These are phyloP conservation scores for Macroteleia sp. DNA, from an alignment of 2,888 invertebrate genomes.

Conservation along the genomic window DNA sequence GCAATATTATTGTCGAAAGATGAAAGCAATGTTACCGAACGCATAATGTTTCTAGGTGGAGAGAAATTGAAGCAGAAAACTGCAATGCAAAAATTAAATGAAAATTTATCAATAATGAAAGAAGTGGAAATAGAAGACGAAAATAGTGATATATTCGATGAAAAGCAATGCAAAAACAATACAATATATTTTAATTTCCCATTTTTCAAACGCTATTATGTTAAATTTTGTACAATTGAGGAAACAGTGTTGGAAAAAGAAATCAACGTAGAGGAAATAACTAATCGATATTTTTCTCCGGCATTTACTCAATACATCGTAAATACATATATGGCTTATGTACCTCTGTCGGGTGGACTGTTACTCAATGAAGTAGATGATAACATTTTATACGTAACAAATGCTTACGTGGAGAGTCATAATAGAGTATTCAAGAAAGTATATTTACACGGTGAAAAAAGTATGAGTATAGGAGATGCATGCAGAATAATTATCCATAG, in stretches of 20 bases:
- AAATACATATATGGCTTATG: background rate
- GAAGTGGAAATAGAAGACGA: slow-evolving; percentile 6
- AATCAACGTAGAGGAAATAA: background rate
- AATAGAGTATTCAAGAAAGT: slow-evolving; percentile 7
- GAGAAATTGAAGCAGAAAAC: slow-evolving; percentile 12
- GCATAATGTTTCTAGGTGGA: slow-evolving; percentile 9
- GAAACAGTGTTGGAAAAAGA: background rate
- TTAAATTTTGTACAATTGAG: background rate
- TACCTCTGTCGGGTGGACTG: background rate
- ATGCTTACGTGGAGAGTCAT: slow-evolving; percentile 58
- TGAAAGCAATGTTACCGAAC: background rate
- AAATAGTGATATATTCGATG: background rate
- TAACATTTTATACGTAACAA: slow-evolving; percentile 22
- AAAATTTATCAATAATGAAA: slow-evolving; percentile 18
- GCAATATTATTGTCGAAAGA: slow-evolving; percentile 16
- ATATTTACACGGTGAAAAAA: slow-evolving; percentile 1
- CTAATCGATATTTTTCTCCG: slow-evolving; percentile 4
- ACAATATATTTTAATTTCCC: slow-evolving; percentile 37
- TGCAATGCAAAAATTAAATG: background rate
- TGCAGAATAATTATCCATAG: slow-evolving; percentile 2
- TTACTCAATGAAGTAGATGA: background rate
- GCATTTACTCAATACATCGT: background rate
- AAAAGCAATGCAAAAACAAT: background rate
- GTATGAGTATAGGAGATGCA: slow-evolving; percentile 24
- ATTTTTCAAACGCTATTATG: slow-evolving; percentile 35